These are phyloP conservation scores for Pagrus major DNA, from an alignment of 2,113 vertebrate species.

Conservation along the genomic window DNA sequence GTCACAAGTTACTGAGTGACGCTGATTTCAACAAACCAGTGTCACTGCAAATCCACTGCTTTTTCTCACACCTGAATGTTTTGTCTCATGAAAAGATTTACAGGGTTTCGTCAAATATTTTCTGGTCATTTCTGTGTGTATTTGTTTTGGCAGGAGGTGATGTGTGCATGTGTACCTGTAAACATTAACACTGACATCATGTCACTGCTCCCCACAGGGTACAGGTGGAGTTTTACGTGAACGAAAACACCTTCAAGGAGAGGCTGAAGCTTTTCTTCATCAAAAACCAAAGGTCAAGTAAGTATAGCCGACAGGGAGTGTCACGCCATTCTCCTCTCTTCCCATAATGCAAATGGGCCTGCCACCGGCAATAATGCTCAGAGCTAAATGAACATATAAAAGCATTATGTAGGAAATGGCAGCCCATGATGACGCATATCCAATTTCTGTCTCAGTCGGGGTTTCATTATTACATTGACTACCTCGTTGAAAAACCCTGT, in stretches of 20 bases:
- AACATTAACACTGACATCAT: constrained; percentile 1
- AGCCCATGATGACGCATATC: constrained; percentile 17
- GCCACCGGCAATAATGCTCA: not conserved
- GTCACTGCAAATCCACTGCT: not conserved
- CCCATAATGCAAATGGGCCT: not conserved
- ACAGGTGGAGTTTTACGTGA: constrained; percentile 98
- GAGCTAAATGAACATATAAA: constrained; percentile 31
- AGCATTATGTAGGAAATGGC: constrained; percentile 28
- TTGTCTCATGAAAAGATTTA: not conserved
- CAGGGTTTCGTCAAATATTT: not conserved
- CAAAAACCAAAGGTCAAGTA: constrained; percentile 99
- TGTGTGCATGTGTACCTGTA: not conserved
- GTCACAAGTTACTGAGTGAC: not conserved
- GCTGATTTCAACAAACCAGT: not conserved
- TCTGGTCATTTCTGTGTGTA: not conserved
- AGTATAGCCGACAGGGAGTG: constrained; percentile 74
- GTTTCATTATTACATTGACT: constrained; percentile 39
- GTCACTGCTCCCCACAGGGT: constrained; percentile 85
- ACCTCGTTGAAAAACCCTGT: constrained; percentile 7
- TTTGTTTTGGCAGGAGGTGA: not conserved
- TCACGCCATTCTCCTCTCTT: not conserved
- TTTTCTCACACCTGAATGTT: not conserved
- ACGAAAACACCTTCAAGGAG: constrained; percentile 99
- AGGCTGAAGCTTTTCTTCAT: constrained; percentile 99
- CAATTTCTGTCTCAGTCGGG: constrained; percentile 32